phyloP scores from a whole-genome alignment of 2,797 vertebrate genomes.

The Intellagama lesueurii region DNA sequence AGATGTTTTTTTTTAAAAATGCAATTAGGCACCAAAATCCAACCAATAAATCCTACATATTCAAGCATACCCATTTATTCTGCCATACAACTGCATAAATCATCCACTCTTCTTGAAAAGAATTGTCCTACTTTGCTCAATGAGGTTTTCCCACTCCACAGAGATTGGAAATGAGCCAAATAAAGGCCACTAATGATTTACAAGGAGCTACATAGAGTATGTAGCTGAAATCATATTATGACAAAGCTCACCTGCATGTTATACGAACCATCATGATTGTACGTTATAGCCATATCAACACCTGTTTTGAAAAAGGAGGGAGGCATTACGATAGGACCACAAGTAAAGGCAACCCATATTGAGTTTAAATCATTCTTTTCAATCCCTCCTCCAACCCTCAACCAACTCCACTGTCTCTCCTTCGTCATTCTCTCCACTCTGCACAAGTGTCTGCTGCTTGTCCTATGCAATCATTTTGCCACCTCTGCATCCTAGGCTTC shows the following conservation, averaged over 20 bases:
- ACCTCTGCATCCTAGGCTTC: background rate
- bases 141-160: background rate
- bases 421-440: background rate
- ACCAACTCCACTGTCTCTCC: background rate
- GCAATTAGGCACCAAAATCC: background rate
- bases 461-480: too few species aligned
- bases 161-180: background rate
- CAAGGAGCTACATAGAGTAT: background rate
- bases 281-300: conserved; percentile 83
- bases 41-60: background rate
- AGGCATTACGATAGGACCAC: background rate
- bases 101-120: background rate
- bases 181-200: background rate
- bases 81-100: background rate
- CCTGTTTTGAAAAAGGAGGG: conserved; percentile 74
- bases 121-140: background rate
- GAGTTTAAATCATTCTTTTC: background rate
- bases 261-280: conserved; percentile 89
- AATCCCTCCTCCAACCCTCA: background rate
- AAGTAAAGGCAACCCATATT: background rate
- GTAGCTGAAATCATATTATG: background rate
- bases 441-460: background rate
- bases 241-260: conserved; percentile 86
- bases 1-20: background rate
- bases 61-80: background rate